Base-by-base conservation (phyloP, 2,797 vertebrate species). In the Syngnathus rostellatus region DNA sequence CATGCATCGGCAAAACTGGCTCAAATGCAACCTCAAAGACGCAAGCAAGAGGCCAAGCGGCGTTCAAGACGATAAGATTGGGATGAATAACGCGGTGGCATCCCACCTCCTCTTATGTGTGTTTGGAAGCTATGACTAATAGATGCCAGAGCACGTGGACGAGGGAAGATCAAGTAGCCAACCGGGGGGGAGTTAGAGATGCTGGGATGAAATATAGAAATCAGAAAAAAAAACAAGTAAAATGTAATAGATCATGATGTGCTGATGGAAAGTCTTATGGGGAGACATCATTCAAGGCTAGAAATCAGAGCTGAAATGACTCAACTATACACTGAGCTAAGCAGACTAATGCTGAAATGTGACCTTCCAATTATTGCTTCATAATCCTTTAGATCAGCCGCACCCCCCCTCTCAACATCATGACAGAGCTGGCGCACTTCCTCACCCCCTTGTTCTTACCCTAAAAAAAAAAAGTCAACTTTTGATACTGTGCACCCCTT, bases 41-140 rank as follows among this genome's bases (percentile, higher is more conserved):
- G 48, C 50, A 51, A 51, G 50, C 19, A 50, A 50, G 50, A 51
- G n/a, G n/a, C 50, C 50, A 21, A 51, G 50, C n/a, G 19, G 50
- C 50, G 21, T 19, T 8, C 8, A 53, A 19, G 50, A 53, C n/a
- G 50, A n/a, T 21, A 8, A n/a, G 50, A 51, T 50, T 19, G 19
- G n/a, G 9, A 21, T 53, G n/a, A 53, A 53, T 10, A 53, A 51
- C 50, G 3, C n/a, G 3, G n/a, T 53, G 50, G 50, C n/a, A 53
- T 53, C 50, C n/a, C n/a, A 8, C 50, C n/a, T 53, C n/a, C 17
- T 51, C 50, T n/a, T 21, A 19, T 50, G 48, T 48, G 45, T 48
- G 45, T 17, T 16, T 46, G 65, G 67, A 67, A 70, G 65, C 66
- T 74, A 72, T 81, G 68, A 79, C 75, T 77, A 67, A 81, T 80